Base-by-base conservation (phyloP, 2,888 invertebrate species). In the Nemurella pictetii region DNA sequence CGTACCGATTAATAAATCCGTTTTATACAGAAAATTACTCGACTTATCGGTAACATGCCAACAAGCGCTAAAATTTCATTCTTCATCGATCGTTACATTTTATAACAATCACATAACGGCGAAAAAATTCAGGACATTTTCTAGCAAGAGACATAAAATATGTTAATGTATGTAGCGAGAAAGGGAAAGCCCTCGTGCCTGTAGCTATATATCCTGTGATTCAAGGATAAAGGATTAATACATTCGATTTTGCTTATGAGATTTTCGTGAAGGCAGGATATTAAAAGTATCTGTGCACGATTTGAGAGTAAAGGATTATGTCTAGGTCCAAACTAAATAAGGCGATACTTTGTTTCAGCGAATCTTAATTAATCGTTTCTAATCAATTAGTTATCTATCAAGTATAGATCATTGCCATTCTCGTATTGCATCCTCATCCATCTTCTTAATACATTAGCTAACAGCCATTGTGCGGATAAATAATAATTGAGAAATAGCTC, bases 201-300 rank as follows among this genome's bases (percentile, higher is more conserved):
- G 20, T 12, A 55, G 55, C 55, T 55, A 55, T 55, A 55, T 55
- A 55, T 55, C 55, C 55, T 55, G 55, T 20, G 55, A 55, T 55
- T 55, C 55, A 55, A 55, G 55, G 55, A 55, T 55, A 55, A 55
- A 55, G 55, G 55, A 55, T 55, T 55, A 20, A 7, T 20, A 55
- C 15, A 7, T 55, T n/a, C 9, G 20, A 55, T 12, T 55, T 55
- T 55, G 55, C 20, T 55, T 20, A 55, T 5, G 9, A 55, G 29
- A 4, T 75, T 2, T 75, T 75, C 28, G 75, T 28, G 25, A 27
- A 29, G 27, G 20, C 9, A 29, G 25, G 28, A 26, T 75, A 25
- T 75, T 75, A 75, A 75, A 75, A 75, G 27, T 75, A 28, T 20
- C 29, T 75, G 75, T 75, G 27, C 75, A 75, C 28, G 75, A 75